Base-by-base conservation (phyloP, 2,888 invertebrate species). In the Andrena bucephala region DNA sequence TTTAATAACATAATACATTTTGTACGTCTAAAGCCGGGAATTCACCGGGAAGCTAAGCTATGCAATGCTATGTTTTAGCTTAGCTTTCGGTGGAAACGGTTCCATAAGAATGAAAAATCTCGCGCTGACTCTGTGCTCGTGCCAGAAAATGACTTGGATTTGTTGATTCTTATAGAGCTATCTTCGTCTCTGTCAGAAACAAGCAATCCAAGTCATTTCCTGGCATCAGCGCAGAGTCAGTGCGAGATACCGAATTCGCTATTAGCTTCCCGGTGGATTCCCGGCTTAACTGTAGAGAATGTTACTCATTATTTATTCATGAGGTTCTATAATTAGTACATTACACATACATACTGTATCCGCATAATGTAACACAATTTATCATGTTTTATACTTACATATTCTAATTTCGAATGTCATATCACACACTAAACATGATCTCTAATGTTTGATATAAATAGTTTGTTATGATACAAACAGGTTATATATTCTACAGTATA, bases 301-400 rank as follows among this genome's bases (percentile, higher is more conserved):
- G 66, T 77, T 77, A 24, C n/a, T 29, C 20, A 50, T 77, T 60
- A 57, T 13, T 65, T 67, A 48, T 50, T 48, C 48, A 31, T 66
- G n/a, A 69, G 36, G 52, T 59, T 31, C n/a, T 65, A 8, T 27
- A 33, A 52, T 36, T 31, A n/a, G 29, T 59, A n/a, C 29, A 60
- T 42, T n/a, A n/a, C 29, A 57, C 33, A 13, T 8, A 59, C 4
- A 52, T 63, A 27, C 4, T 62, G 29, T 27, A 54, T 24, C 16
- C n/a, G 10, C 6, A 24, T 74, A 24, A 31, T 13, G 13, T 62
- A 50, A 20, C 20, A 36, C 16, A 59, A 5, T 36, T 65, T 33
- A 31, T 36, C 16, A 67, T 10, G 24, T 57, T 63, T 27, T 24
- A 50, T 33, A 78, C 27, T 75, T 75, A 57, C 63, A 24, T 36